These are phyloP conservation scores for Lepus oiostolus DNA, from an alignment of 2,797 vertebrate species.

Conservation along the genomic window DNA sequence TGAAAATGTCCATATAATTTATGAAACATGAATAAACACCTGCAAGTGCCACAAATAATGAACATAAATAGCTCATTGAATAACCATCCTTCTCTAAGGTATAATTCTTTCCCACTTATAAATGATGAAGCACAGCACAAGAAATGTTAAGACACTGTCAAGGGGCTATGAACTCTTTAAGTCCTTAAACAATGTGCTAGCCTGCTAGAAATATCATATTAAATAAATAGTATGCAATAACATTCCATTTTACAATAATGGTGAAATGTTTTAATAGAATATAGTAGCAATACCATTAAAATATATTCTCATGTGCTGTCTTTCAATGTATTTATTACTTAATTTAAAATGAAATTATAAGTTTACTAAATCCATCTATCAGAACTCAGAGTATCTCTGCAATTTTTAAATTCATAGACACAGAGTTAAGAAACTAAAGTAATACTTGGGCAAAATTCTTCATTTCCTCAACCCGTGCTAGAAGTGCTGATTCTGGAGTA, in stretches of 20 bases:
- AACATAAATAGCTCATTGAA: neutral
- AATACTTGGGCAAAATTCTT: neutral
- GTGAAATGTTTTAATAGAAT: neutral
- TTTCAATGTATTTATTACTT: neutral
- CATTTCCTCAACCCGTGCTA: neutral
- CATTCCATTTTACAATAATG: neutral
- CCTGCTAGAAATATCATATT: neutral
- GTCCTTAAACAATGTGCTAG: neutral
- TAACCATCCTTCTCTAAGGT: neutral
- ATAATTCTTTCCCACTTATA: neutral
- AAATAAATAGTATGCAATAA: neutral
- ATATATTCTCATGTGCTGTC: neutral
- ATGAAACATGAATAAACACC: neutral
- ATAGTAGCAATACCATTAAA: neutral
- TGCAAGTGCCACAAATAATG: neutral
- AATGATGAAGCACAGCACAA: neutral
- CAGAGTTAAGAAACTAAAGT: neutral
- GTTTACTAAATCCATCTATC: neutral
- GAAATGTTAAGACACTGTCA: neutral
- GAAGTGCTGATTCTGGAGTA: neutral
- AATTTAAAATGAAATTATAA: neutral
- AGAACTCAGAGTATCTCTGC: neutral
- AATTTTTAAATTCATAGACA: neutral
- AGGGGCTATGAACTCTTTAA: accelerated
- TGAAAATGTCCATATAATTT: neutral